Evolutionary conservation across 2,797 vertebrate genomes (phyloP), one percentile per base, ranked within the genome.

Genomic region (Spinus olivaceus): DNA sequence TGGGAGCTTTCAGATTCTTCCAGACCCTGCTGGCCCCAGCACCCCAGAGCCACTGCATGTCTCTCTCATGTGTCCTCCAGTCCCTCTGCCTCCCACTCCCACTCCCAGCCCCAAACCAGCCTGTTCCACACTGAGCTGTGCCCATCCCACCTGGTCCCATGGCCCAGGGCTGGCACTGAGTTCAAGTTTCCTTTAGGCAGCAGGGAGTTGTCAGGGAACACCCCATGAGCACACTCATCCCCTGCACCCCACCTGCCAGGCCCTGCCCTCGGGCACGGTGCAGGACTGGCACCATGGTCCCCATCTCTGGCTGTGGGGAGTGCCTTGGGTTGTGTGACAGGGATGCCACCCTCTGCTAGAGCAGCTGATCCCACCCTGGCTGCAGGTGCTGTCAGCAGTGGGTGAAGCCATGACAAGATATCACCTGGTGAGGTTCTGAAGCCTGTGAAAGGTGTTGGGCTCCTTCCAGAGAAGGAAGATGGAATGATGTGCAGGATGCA

Each of bases 231-330:
- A 1, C 19, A 1, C 6, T 20, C 61, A 46, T 2, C 7, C 15
- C 9, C 4, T 50, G 42, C 5, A 1, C 9, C 30, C 28, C 44
- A 5, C 18, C 39, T 6, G 41, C 13, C 49, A 39, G 39, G 18
- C 69, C 63, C 2, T 0, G 37, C 14, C 28, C 63, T 23, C 0
- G 0, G 57, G 18, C 37, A 32, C 0, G 0, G 32, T 1, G 25
- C 63, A 39, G 22, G 21, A 20, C 2, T 4, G 18, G n/a, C 22
- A 24, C 15, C 0, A 0, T 5, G n/a, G n/a, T 51, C 18, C 28
- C 42, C 27, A 18, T 28, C 32, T 44, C 39, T 3, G 0, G 37
- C n/a, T 35, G 10, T 2, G 2, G 41, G 41, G n/a, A 66, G 7
- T 2, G 2, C 1, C 0, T 3, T 23, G 32, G n/a, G 23, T 0